Base-by-base conservation (phyloP, 2,888 invertebrate genomes). In the Eristalis tenax region DNA sequence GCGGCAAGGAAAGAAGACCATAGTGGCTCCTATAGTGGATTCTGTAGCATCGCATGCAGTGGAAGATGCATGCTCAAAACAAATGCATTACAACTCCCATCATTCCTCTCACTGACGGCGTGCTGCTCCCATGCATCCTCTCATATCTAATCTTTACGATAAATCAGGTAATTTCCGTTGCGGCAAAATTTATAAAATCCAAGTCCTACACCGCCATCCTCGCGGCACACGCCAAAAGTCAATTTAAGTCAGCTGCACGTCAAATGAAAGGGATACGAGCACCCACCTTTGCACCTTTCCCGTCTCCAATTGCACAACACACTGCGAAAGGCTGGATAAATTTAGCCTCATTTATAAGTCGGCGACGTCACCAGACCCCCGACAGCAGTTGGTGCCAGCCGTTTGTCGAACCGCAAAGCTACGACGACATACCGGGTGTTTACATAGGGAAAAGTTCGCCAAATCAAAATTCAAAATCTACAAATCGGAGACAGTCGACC, bases 401-500 rank as follows among this genome's bases (percentile, higher is more conserved):
- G 32, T 66, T 78, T 86, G 85, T 86, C 77, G 66, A 86, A 82
- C 70, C 74, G 74, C 70, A 73, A 32, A 82, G 82, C 50, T 18
- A 18, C n/a, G 50, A 43, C 43, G 43, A 18, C 50, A 78, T 78
- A 79, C 82, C 82, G 83, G 83, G 86, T 86, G 86, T 83, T 86
- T 78, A 83, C 85, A 85, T 59, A 76, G 61, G 28, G 64, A 81
- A 85, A 85, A 81, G 73, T 71, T 26, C 71, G 71, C 83, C 86
- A 83, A 86, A 86, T 86, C 86, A 82, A 86, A 86, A 86, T 83
- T 83, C 83, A 83, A 86, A 86, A 86, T 86, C 86, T 86, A 86
- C 82, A 83, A 86, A 75, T 86, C 83, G 75, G 75, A 86, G 82
- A 86, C 82, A 86, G 81, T 77, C 78, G 66, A 70, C 73, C 64